Evolutionary conservation across 1,140 invertebrate genomes (phyloP), one percentile per base, ranked within the genome.

Genomic region (Caenorhabditis brenneri): DNA sequence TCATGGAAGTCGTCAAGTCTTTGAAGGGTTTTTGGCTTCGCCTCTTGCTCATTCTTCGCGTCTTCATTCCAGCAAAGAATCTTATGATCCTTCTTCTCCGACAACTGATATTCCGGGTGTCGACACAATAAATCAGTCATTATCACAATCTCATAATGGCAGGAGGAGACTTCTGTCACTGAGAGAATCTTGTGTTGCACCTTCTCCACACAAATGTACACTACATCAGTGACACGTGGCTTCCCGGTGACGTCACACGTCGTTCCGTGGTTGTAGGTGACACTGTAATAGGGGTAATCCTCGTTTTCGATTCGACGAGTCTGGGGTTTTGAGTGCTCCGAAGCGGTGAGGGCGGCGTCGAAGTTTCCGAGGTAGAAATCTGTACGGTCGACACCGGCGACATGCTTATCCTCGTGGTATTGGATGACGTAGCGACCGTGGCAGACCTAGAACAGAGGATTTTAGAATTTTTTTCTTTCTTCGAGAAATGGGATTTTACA

Each of bases 141-240:
- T 15, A 97, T 94, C 29, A 96, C 93, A 15, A 95, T 94, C 92
- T 97, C 95, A 91, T 99, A 99, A 92, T 96, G 95, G 90, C 97
- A 99, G 0, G 95, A 96, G 0, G 95, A 95, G 0, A 94, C 95
- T 92, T 99, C 97, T 90, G 97, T 96, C 46, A 98, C 92, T 0
- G 95, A 95, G 90, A 95, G 96, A n/a, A 98, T 94, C 88, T 97
- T 96, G 88, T 97, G 95, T 87, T 91, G 93, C 29, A 93, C 53
- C 22, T 48, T 49, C 53, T 84, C 58, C 12, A 49, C 79, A 69
- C 86, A 87, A 27, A 87, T 74, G 55, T 87, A 87, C 9, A 83
- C 91, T 5, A 97, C 93, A 88, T 93, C 94, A 2, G 95, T 95
- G 3, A 93, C 92, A 36, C 97, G 93, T 12, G 95, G 95, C 87